Evolutionary conservation across 1,140 invertebrate species (phyloP).

Genomic region (Spodoptera frugiperda): DNA sequence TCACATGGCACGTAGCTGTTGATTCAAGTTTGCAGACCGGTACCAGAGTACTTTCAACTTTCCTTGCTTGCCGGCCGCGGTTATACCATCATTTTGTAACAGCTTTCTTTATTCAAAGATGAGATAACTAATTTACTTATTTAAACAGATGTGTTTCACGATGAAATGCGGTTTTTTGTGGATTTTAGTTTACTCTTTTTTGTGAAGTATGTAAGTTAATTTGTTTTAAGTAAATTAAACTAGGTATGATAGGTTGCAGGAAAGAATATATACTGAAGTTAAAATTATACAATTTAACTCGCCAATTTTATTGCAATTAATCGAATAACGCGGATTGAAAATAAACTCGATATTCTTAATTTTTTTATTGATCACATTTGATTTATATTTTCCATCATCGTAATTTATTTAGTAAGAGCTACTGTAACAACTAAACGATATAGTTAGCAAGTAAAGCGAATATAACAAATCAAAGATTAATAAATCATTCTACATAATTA

Average conservation of each 20-base stretch:
- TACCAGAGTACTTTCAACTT: slow-evolving; percentile 77
- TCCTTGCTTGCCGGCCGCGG: slow-evolving; percentile 56
- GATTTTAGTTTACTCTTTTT: neutral
- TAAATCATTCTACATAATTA: slow-evolving; percentile 13
- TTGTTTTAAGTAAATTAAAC: too few species aligned
- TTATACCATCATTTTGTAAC: slow-evolving; percentile 78
- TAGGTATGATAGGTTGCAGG: too few species aligned
- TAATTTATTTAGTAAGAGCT: neutral
- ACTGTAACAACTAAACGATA: neutral
- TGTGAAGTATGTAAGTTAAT: neutral
- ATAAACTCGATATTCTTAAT: too few species aligned
- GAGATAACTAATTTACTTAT: slow-evolving; percentile 67
- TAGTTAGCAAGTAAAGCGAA: too few species aligned
- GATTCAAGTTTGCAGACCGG: slow-evolving; percentile 63
- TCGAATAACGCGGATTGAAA: too few species aligned
- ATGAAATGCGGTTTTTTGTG: neutral
- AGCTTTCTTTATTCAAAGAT: slow-evolving; percentile 74
- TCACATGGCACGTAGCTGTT: slow-evolving; percentile 15
- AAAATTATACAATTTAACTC: too few species aligned
- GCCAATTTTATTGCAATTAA: too few species aligned
- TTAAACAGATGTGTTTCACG: slow-evolving; percentile 47
- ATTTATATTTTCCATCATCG: neutral
- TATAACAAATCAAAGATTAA: neutral
- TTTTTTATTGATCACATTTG: too few species aligned
- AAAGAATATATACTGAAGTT: too few species aligned